Conservation (phyloP, 2,888 invertebrate species). For the Cephus spinipes region DNA sequence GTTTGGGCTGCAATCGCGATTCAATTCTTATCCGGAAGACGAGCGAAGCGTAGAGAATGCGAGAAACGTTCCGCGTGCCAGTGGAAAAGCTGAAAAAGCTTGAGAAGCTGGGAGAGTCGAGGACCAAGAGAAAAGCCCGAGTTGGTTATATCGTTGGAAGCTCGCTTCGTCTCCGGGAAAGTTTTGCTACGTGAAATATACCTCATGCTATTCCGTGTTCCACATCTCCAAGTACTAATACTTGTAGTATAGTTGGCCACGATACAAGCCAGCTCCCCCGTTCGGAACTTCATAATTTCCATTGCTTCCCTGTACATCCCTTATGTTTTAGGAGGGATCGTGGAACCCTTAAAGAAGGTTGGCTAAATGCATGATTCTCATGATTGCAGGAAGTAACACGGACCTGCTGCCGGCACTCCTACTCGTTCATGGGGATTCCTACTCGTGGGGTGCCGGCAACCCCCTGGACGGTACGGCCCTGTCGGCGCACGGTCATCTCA, state of each 20-base stretch:
- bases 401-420: slow-evolving; percentile 84
- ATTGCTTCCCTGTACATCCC: not conserved
- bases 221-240: not conserved
- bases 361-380: not conserved
- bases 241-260: not conserved
- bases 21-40: not conserved
- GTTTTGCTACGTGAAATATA: not conserved
- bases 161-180: not conserved
- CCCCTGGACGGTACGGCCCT: slow-evolving; percentile 96
- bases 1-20: not conserved
- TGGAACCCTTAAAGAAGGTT: not conserved
- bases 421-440: slow-evolving; percentile 94
- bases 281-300: not conserved
- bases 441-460: slow-evolving; percentile 97
- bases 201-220: not conserved
- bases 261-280: not conserved
- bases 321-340: not conserved
- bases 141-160: not conserved
- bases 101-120: not conserved
- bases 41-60: not conserved
- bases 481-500: slow-evolving; percentile 90
- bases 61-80: not conserved
- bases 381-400: slow-evolving; percentile 68
- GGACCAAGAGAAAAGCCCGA: not conserved
- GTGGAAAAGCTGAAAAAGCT: not conserved